Conservation (phyloP, 92 coral and sea anemone genomes). For the Porites divaricata region DNA sequence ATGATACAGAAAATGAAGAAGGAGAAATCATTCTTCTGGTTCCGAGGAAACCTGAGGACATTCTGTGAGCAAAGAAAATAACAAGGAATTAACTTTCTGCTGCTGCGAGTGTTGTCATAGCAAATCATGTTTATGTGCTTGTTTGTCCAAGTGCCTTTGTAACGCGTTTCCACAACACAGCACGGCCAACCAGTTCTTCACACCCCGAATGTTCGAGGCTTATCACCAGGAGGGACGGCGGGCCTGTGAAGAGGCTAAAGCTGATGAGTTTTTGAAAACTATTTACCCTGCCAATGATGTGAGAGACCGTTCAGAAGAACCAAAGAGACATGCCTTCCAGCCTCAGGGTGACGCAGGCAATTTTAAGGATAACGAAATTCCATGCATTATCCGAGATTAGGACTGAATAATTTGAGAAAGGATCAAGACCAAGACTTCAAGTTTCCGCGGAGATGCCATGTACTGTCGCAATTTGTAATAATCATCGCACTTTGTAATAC, state of each 20-base stretch:
- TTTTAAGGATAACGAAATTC: no score
- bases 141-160: neutral
- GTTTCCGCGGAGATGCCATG: no score
- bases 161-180: neutral
- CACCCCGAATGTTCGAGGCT: slow-evolving; percentile 20
- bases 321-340: no score
- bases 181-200: slow-evolving; percentile 32
- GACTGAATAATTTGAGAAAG: no score
- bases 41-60: neutral
- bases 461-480: no score
- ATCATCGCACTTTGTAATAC: no score
- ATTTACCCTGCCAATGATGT: no score
- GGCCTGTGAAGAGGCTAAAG: neutral
- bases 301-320: no score
- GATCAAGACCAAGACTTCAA: no score
- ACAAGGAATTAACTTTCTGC: neutral
- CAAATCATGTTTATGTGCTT: neutral
- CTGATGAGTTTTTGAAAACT: neutral
- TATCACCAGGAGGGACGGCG: slow-evolving; percentile 21
- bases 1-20: neutral
- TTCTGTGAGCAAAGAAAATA: neutral
- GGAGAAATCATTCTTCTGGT: neutral
- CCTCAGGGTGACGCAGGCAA: no score
- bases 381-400: no score
- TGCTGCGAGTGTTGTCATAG: neutral